Evolutionary conservation across 2,113 vertebrate species (phyloP), one percentile per base, ranked within the genome.

Genomic region (Zootoca vivipara): DNA sequence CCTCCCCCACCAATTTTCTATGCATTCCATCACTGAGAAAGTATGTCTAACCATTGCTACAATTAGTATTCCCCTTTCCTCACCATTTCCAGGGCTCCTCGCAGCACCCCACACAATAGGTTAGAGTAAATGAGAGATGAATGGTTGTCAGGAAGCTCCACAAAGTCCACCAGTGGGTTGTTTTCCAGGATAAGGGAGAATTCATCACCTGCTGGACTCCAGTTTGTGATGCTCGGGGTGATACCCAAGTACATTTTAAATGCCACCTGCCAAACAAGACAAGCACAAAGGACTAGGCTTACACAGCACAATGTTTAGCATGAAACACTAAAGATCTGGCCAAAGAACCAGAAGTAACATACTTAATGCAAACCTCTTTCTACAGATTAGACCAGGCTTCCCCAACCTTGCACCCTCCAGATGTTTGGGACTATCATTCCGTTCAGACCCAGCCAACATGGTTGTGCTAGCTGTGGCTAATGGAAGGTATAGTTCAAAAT

Each of bases 231-330:
- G 88, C 98, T 99, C 0, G 99, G 99, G 84, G 99, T 99, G 95
- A 98, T 96, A 90, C 99, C 99, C 95, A 99, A 95, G 94, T 99
- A 99, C 98, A 99, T 99, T 95, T 99, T 99, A 93, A 99, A 99
- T 0, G 98, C 99, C 87, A 99, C 98, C 99, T 99, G 95, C 94
- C 75, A 90, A 1, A 28, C 78, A 78, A 95, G 70, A 92, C 5
- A 90, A 74, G 86, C 64, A 1, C 52, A 0, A 12, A 88, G 70
- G 83, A 78, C 2, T 0, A 0, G 0, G n/a, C 16, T 56, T 65
- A 35, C 8, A 26, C 70, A 65, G 74, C 28, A 58, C 85, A 28
- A 40, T 24, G 65, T 87, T 62, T 58, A 65, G 58, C 56, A 69
- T 33, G 26, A 13, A 6, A 15, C 18, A 26, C 35, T 22, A 1